A percentile compares a stretch with the other conserved stretches of the same genome.
These are phyloP conservation scores for Geotrypetes seraphini DNA, from an alignment of 2,797 vertebrate genomes.

Conservation along the genomic window DNA sequence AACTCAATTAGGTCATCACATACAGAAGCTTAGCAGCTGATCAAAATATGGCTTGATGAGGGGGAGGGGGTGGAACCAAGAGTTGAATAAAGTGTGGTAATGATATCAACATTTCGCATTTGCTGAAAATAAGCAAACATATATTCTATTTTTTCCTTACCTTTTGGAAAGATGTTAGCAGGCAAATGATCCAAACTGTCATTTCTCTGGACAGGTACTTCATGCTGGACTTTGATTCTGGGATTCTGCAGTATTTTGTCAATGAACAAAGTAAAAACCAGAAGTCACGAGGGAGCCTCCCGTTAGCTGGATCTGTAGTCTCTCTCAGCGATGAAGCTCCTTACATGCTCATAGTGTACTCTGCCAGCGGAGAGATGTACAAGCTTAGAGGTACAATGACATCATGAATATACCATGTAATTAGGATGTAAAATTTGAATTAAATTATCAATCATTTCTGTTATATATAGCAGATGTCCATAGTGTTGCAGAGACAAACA, in stretches of 20 bases:
- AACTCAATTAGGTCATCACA: too few species aligned
- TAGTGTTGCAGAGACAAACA: too few species aligned
- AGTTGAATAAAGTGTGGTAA: too few species aligned
- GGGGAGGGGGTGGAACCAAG: too few species aligned
- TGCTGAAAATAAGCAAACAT: background rate
- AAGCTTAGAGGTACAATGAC: slow-evolving; percentile 80
- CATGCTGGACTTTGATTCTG: slow-evolving; percentile 80
- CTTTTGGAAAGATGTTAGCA: too few species aligned
- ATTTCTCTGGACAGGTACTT: slow-evolving; percentile 74
- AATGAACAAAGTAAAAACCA: slow-evolving; percentile 83
- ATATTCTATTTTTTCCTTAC: background rate
- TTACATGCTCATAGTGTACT: slow-evolving; percentile 83
- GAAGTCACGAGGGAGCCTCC: slow-evolving; percentile 84
- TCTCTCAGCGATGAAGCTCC: slow-evolving; percentile 82
- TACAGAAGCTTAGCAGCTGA: too few species aligned
- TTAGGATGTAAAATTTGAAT: fast-evolving
- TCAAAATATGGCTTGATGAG: too few species aligned
- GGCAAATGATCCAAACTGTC: background rate
- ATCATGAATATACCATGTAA: background rate
- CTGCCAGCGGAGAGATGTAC: slow-evolving; percentile 84
- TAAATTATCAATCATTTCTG: too few species aligned
- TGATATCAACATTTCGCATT: background rate
- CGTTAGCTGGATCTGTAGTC: slow-evolving; percentile 81
- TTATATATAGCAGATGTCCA: too few species aligned
- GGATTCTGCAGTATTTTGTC: slow-evolving; percentile 89